A percentile compares a stretch with the other conserved stretches of the same genome.
phyloP scores from a whole-genome alignment of 2,797 vertebrate species.

The Notamacropus eugenii region DNA sequence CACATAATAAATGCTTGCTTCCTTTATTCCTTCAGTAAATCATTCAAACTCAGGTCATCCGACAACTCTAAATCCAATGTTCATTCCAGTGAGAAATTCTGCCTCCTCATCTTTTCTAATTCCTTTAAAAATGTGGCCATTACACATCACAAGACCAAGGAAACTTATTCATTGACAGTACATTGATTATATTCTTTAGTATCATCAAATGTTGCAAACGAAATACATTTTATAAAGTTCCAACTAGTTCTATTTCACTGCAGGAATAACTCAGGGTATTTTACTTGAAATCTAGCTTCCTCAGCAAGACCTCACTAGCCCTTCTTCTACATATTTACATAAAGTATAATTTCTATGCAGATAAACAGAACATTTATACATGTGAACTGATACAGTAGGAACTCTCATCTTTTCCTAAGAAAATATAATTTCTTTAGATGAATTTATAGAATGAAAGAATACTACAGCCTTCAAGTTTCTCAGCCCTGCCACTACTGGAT shows the following conservation, averaged over 20 bases:
- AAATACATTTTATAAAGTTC: neutral
- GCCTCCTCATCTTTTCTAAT: neutral
- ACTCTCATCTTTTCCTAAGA: neutral
- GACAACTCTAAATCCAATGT: neutral
- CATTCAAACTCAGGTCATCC: neutral
- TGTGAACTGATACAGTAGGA: neutral
- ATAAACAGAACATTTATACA: neutral
- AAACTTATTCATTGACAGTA: neutral
- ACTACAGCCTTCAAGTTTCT: neutral
- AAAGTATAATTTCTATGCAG: neutral
- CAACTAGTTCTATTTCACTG: constrained; percentile 21
- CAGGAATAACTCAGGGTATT: neutral
- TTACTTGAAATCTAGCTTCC: neutral
- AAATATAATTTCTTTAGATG: neutral
- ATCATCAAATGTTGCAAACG: neutral
- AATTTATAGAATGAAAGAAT: neutral
- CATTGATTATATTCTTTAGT: neutral
- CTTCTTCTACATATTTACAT: neutral
- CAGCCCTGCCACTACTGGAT: neutral
- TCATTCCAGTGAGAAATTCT: neutral
- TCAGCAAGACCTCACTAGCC: neutral
- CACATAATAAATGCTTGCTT: neutral
- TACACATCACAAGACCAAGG: neutral
- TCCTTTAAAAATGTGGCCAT: neutral
- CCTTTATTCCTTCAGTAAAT: neutral